Evolutionary conservation across 2,113 vertebrate genomes (phyloP).

Genomic region (Narcine bancroftii): DNA sequence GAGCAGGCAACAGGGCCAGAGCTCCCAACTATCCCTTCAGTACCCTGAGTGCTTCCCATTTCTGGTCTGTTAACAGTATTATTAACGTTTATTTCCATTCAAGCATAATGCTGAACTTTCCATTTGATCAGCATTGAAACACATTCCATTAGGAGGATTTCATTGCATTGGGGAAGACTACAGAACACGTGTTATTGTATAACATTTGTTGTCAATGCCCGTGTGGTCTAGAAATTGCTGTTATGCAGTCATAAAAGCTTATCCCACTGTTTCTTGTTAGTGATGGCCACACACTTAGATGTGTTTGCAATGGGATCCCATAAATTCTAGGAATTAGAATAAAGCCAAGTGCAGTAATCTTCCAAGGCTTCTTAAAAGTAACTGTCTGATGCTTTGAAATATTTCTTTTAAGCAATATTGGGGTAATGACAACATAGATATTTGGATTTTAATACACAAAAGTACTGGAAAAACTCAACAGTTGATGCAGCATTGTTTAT

Average conservation of each 20-base stretch:
- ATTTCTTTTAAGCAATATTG: background rate
- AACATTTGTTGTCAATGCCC: background rate
- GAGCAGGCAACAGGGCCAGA: too few species aligned
- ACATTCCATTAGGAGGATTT: background rate
- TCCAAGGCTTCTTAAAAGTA: background rate
- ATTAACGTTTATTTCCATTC: background rate
- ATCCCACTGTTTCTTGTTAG: background rate
- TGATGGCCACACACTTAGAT: background rate
- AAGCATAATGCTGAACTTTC: background rate
- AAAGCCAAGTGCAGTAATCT: background rate
- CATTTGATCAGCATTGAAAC: background rate
- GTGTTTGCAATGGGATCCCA: background rate
- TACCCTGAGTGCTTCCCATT: background rate
- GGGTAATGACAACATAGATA: too few species aligned
- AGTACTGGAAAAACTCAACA: too few species aligned
- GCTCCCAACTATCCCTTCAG: too few species aligned
- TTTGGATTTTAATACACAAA: too few species aligned
- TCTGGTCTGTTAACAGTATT: background rate
- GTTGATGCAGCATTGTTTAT: too few species aligned
- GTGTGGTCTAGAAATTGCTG: background rate
- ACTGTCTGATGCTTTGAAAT: background rate
- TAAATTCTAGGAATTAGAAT: background rate
- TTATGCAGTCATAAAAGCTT: background rate
- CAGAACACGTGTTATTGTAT: background rate
- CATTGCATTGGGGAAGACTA: too few species aligned